Percentiles rank a stretch among this genome's conserved stretches.
These are phyloP conservation scores for Ceratoteleas bidentatus DNA, from an alignment of 1,140 invertebrate genomes.

Conservation along the genomic window DNA sequence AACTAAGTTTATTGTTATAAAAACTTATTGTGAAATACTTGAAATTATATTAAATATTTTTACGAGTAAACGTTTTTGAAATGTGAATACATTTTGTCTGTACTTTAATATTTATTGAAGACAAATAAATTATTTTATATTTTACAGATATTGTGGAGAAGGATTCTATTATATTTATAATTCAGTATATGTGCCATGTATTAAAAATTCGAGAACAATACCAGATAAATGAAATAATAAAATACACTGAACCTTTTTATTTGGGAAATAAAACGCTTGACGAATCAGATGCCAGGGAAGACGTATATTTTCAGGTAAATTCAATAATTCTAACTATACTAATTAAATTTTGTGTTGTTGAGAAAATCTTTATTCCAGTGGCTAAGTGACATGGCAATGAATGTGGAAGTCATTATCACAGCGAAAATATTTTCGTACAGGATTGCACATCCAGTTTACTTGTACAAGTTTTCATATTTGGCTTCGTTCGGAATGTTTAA, in stretches of 20 bases:
- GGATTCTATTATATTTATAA: neutral
- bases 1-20: too few relatives aligned
- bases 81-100: neutral
- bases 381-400: conserved; percentile 70
- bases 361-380: conserved; percentile 56
- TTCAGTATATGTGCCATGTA: conserved; percentile 38
- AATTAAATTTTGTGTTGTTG: neutral
- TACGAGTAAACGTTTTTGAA: neutral
- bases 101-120: too few relatives aligned
- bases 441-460: conserved; percentile 71
- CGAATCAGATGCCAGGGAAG: neutral
- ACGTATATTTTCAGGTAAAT: neutral
- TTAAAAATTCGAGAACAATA: conserved; percentile 21
- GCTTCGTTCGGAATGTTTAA: conserved; percentile 73
- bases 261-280: conserved; percentile 79
- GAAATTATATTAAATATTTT: neutral
- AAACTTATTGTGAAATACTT: neutral
- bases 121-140: neutral
- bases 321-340: neutral
- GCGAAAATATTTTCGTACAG: conserved; percentile 69
- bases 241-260: conserved; percentile 82
- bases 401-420: conserved; percentile 61
- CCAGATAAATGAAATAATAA: conserved; percentile 8
- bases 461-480: conserved; percentile 73
- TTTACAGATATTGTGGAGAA: neutral